These are phyloP conservation scores for Macroramphosus scolopax DNA, from an alignment of 2,797 vertebrate genomes.

Conservation along the genomic window DNA sequence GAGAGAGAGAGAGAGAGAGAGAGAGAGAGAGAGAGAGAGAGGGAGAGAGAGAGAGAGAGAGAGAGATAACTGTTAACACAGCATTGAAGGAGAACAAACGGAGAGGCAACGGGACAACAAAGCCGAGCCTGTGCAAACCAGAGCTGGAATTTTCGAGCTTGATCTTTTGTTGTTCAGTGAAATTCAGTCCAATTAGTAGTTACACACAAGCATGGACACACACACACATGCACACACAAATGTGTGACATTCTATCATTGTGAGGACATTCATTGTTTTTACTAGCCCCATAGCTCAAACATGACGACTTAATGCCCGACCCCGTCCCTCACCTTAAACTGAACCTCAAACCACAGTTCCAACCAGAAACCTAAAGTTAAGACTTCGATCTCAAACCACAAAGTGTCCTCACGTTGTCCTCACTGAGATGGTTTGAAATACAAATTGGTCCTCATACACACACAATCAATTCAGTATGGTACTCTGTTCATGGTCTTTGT, in stretches of 20 bases:
- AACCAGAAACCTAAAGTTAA: too few species aligned
- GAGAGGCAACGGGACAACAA: constrained; percentile 69
- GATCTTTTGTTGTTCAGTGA: constrained; percentile 71
- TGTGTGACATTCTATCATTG: not conserved
- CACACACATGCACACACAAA: constrained; percentile 31
- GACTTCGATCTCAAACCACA: too few species aligned
- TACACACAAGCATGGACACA: constrained; percentile 44
- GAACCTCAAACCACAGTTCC: too few species aligned
- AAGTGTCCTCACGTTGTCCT: too few species aligned
- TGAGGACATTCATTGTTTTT: too few species aligned
- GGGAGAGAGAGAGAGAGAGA: constrained; percentile 22
- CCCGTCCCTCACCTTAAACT: too few species aligned
- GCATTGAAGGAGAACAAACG: constrained; percentile 77
- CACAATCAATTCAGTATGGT: too few species aligned
- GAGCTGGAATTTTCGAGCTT: constrained; percentile 79
- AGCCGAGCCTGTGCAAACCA: constrained; percentile 73
- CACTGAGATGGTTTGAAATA: too few species aligned
- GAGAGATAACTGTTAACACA: constrained; percentile 79
- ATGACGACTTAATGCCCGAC: too few species aligned
- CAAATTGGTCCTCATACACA: too few species aligned
- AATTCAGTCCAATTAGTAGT: constrained; percentile 81
- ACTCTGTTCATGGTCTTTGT: too few species aligned
- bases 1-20: constrained; percentile 39
- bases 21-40: constrained; percentile 17
- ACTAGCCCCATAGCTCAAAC: too few species aligned